Evolutionary conservation across 2,888 invertebrate genomes (phyloP).

Genomic region (Drosophila ochracea): DNA sequence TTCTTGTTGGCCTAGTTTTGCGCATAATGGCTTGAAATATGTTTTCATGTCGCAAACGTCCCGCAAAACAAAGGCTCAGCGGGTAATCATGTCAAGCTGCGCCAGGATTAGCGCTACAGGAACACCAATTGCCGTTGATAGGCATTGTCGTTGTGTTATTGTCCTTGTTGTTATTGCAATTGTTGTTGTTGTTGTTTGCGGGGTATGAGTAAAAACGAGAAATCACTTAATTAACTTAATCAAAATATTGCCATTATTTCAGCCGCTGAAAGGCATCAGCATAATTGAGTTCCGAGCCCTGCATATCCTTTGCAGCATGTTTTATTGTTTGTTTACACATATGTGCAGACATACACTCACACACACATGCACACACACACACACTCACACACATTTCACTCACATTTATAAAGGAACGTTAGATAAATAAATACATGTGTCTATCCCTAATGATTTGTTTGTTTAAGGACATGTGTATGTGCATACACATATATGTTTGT

Average conservation of each 20-base stretch:
- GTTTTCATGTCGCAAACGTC: constrained; percentile 67
- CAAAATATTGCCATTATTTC: constrained; percentile 77
- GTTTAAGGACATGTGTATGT: constrained; percentile 40
- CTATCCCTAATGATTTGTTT: constrained; percentile 57
- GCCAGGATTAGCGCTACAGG: constrained; percentile 62
- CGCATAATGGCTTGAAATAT: constrained; percentile 73
- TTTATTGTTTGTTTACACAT: constrained; percentile 52
- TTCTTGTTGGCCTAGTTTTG: constrained; percentile 65
- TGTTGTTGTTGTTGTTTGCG: constrained; percentile 15
- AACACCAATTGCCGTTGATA: constrained; percentile 55
- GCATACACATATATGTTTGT: constrained; percentile 3
- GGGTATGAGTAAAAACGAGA: constrained; percentile 43
- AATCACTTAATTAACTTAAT: constrained; percentile 80
- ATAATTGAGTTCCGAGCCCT: constrained; percentile 33
- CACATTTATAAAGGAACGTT: constrained; percentile 38
- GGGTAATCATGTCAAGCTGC: constrained; percentile 63
- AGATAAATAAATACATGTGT: constrained; percentile 54
- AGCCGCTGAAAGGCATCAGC: constrained; percentile 48
- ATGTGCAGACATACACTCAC: constrained; percentile 11
- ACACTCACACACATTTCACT: constrained; percentile 4
- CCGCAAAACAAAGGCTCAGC: constrained; percentile 61
- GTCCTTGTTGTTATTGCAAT: constrained; percentile 34
- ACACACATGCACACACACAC: constrained; percentile 2
- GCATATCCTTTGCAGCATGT: constrained; percentile 42
- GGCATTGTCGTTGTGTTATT: constrained; percentile 51